Base-by-base conservation (phyloP, 1,140 invertebrate genomes). In the Drosophila dunni region DNA sequence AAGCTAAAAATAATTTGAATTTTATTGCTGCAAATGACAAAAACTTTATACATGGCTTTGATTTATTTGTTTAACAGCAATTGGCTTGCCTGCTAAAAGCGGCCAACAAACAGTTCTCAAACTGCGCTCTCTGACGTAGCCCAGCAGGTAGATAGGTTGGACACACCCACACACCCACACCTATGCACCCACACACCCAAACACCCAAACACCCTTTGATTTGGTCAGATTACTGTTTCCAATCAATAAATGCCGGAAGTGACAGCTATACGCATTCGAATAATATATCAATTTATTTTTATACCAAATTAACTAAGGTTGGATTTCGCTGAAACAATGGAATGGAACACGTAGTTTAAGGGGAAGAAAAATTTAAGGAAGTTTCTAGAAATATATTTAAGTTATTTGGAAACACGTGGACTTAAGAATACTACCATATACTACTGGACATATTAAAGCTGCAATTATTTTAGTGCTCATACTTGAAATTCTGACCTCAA, bases 11-110 rank as follows among this genome's bases (percentile, higher is more conserved):
- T 86, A 86, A 86, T 86, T 79, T 79, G 75, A 76, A 77, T 76
- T 76, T 88, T 82, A 86, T 86, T 82, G 82, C 83, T 88, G 83
- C 78, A 88, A 86, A 88, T 82, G 83, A 82, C 83, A 82, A 76
- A 70, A 79, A 86, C 57, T 78, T 78, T 85, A 78, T 71, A 66
- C 36, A 68, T 53, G 56, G 24, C 17, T 61, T 61, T 69, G 66
- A 69, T 69, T 71, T 71, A 71, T 71, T 71, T 71, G 50, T 57
- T 71, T 71, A 57, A 53, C 50, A 13, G 34, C 24, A 48, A 56
- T 29, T 38, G 51, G 8, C n/a, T 48, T 44, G 58, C 15, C 42
- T 29, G n/a, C 54, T 44, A 44, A 46, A 65, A 42, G 17, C 3
- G 24, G 20, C 13, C 15, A 15, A 33, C 29, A 44, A 44, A 36